Base-by-base conservation (phyloP, 2,797 vertebrate species). In the Astyanax mexicanus region DNA sequence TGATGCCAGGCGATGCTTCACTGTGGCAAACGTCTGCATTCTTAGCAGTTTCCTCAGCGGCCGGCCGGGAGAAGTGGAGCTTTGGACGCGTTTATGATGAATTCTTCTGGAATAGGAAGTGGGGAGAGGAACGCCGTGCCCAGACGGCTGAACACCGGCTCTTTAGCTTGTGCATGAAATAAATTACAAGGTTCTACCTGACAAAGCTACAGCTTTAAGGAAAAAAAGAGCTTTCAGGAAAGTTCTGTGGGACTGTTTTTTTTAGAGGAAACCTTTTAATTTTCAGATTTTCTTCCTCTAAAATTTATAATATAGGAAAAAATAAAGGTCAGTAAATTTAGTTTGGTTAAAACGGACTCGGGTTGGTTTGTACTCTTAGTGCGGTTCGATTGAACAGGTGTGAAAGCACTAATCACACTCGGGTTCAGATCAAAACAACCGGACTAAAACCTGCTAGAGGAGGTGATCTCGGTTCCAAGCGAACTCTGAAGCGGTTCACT, bases 1-100 rank as follows among this genome's bases (percentile, higher is more conserved):
- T 75, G 52, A 60, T 37, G 77, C 71, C 70, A 77, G 75, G 47
- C 71, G 64, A 61, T 32, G 9, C 42, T 81, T 54, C 54, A 69
- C 82, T 75, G 85, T 80, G 75, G 66, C 13, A 65, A 58, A 83
- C 17, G 54, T 74, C 83, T 83, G 75, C 51, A 72, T 62, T 75
- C 79, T 74, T 42, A 38, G 15, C 17, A 75, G 57, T 80, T 66
- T 69, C 74, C 25, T 29, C 35, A 37, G 54, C 8, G 19, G 35
- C 37, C 47, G n/a, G n/a, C n/a, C 74, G 37, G 32, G 64, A 74
- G 25, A 60, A 58, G 29, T 15, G 74, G 19, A 76, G 78, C 45
- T 74, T n/a, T 67, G 71, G 71, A 57, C 83, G 77, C 38, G 17
- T 51, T 60, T 71, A 32, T 75, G 55, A 58, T 70, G 70, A 79